Evolutionary conservation across 2,888 invertebrate genomes (phyloP).

Genomic region (Tinea pellionella): DNA sequence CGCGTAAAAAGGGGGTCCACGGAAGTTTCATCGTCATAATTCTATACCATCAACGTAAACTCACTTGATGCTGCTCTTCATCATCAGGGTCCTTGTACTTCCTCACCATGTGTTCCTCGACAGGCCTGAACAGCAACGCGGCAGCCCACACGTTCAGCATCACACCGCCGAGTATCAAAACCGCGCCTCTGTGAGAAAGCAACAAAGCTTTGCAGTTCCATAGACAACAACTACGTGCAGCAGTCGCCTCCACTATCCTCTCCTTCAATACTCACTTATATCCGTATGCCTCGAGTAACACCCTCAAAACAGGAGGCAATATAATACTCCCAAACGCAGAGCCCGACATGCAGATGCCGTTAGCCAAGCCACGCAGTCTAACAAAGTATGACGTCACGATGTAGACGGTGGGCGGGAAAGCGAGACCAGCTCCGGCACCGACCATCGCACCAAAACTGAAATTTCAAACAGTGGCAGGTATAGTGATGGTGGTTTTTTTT

Average conservation of each 20-base stretch:
- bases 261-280: conserved; percentile 74
- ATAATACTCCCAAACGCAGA: conserved; percentile 89
- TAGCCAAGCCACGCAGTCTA: conserved; percentile 81
- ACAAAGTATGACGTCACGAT: conserved; percentile 91
- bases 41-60: too few species aligned
- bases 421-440: conserved; percentile 85
- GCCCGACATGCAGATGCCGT: conserved; percentile 90
- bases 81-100: conserved; percentile 60
- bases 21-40: too few species aligned
- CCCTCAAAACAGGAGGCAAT: conserved; percentile 80
- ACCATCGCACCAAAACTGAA: conserved; percentile 84
- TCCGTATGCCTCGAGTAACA: conserved; percentile 78
- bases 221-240: too few species aligned
- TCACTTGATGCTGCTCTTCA: conserved; percentile 56
- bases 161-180: conserved; percentile 83
- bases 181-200: conserved; percentile 73
- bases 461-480: conserved; percentile 19
- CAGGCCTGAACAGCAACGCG: conserved; percentile 86
- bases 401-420: conserved; percentile 90
- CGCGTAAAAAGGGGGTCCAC: too few species aligned
- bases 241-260: too few species aligned
- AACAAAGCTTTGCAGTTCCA: too few species aligned
- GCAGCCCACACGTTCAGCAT: conserved; percentile 88
- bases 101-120: conserved; percentile 81
- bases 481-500: background rate